phyloP scores from a whole-genome alignment of 2,797 vertebrate species.

The Morelia viridis region DNA sequence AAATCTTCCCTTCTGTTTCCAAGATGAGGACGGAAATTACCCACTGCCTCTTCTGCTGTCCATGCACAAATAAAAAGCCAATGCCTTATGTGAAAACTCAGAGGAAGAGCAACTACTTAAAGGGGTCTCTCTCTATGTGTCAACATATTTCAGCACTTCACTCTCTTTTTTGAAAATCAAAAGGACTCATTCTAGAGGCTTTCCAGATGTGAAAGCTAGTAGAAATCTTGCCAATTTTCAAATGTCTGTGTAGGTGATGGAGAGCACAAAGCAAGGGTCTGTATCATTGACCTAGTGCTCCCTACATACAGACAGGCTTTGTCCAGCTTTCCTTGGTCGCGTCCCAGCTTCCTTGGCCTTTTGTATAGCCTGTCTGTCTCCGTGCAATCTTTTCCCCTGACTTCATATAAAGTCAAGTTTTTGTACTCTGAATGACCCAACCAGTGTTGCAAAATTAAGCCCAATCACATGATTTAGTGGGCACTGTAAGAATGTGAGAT shows the following conservation, averaged over 20 bases:
- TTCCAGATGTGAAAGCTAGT: constrained; percentile 52
- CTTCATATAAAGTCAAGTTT: constrained; percentile 36
- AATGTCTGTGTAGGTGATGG: constrained; percentile 45
- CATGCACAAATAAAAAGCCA: background rate
- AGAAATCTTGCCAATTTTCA: constrained; percentile 22
- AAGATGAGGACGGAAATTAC: background rate
- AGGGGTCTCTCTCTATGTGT: constrained; percentile 6
- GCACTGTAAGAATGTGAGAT: background rate
- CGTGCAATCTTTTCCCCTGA: constrained; percentile 44
- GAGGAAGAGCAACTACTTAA: background rate
- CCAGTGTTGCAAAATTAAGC: constrained; percentile 18
- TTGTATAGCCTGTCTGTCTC: constrained; percentile 12
- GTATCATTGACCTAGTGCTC: constrained; percentile 55
- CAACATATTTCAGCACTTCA: constrained; percentile 40
- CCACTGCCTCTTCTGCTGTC: constrained; percentile 2
- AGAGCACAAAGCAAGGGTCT: constrained; percentile 47
- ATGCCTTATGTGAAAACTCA: background rate
- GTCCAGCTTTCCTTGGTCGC: constrained; percentile 48
- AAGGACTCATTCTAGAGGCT: constrained; percentile 47
- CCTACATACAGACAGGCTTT: constrained; percentile 47
- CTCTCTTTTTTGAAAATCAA: constrained; percentile 54
- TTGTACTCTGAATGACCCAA: constrained; percentile 30
- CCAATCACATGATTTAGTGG: background rate
- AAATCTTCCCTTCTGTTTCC: background rate
- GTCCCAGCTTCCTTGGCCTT: constrained; percentile 47